Evolutionary conservation across 2,888 invertebrate species (phyloP).

Genomic region (Pachycephus smyrnensis): DNA sequence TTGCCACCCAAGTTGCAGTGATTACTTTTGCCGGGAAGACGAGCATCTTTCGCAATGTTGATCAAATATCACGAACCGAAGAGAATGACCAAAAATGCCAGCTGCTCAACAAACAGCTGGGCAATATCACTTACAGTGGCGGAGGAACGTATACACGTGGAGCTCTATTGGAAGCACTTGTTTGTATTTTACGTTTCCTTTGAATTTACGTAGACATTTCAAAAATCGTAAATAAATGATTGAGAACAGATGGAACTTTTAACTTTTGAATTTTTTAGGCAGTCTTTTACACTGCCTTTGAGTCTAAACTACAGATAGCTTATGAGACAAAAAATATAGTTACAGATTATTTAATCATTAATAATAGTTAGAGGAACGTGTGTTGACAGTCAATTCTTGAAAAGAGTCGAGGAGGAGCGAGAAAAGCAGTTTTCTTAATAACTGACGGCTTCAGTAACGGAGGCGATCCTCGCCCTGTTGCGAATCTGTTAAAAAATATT

Average conservation of each 20-base stretch:
- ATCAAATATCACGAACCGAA: constrained; percentile 71
- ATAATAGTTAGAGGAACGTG: constrained; percentile 17
- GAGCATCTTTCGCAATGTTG: constrained; percentile 72
- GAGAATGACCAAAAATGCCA: constrained; percentile 74
- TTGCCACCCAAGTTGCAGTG: constrained; percentile 74
- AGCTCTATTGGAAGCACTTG: constrained; percentile 75
- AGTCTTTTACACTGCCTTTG: background rate
- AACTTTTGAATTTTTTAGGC: background rate
- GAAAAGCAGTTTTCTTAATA: constrained; percentile 75
- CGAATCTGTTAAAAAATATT: constrained; percentile 70
- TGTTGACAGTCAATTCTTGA: constrained; percentile 67
- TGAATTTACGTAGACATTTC: background rate
- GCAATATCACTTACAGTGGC: constrained; percentile 73
- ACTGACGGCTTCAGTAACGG: constrained; percentile 81
- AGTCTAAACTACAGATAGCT: background rate
- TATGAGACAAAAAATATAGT: constrained; percentile 7
- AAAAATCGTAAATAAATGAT: background rate
- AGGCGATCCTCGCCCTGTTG: constrained; percentile 74
- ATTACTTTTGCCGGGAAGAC: constrained; percentile 75
- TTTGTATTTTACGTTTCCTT: constrained; percentile 46
- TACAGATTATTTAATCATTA: constrained; percentile 5
- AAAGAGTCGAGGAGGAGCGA: constrained; percentile 66
- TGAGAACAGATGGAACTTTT: background rate
- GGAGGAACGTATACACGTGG: constrained; percentile 79
- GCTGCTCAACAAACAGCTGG: constrained; percentile 73